Percentiles rank a stretch among this genome's conserved stretches.
phyloP scores from a whole-genome alignment of 2,113 vertebrate genomes.

The Pelecanus crispus region DNA sequence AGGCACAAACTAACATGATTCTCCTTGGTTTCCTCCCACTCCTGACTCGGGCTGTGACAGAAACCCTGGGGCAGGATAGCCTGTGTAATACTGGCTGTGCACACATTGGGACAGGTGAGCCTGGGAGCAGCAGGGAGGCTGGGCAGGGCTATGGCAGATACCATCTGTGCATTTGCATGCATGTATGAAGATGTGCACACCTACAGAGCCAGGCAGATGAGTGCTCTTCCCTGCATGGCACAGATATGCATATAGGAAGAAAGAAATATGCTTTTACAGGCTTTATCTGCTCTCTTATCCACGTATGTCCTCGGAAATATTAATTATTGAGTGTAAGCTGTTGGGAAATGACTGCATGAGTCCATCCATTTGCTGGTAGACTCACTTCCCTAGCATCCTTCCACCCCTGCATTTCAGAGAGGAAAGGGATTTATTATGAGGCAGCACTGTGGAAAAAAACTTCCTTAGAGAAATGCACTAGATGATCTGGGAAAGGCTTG shows the following conservation, averaged over 20 bases:
- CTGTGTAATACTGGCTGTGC: not conserved
- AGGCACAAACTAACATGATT: not conserved
- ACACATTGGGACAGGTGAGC: not conserved
- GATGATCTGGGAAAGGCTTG: slow-evolving; percentile 47
- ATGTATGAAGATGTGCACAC: not conserved
- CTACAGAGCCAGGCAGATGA: not conserved
- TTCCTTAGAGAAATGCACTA: slow-evolving; percentile 36
- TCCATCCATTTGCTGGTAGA: not conserved
- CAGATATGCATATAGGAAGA: rapidly evolving
- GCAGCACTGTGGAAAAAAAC: slow-evolving; percentile 22
- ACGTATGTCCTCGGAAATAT: not conserved
- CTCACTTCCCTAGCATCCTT: not conserved
- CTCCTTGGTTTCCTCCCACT: not conserved
- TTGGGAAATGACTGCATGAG: not conserved
- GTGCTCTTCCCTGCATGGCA: not conserved
- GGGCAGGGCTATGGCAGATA: not conserved
- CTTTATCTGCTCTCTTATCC: not conserved
- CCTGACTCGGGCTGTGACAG: not conserved
- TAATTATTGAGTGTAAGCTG: not conserved
- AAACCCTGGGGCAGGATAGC: not conserved
- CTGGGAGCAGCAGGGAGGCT: not conserved
- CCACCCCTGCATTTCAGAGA: slow-evolving; percentile 28
- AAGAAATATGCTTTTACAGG: not conserved
- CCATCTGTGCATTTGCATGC: not conserved
- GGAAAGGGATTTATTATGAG: slow-evolving; percentile 31